A percentile compares a stretch with the other conserved stretches of the same genome.
phyloP scores from a whole-genome alignment of 37 sponge, comb jelly and placozoan genomes.

The Spongia lamella region DNA sequence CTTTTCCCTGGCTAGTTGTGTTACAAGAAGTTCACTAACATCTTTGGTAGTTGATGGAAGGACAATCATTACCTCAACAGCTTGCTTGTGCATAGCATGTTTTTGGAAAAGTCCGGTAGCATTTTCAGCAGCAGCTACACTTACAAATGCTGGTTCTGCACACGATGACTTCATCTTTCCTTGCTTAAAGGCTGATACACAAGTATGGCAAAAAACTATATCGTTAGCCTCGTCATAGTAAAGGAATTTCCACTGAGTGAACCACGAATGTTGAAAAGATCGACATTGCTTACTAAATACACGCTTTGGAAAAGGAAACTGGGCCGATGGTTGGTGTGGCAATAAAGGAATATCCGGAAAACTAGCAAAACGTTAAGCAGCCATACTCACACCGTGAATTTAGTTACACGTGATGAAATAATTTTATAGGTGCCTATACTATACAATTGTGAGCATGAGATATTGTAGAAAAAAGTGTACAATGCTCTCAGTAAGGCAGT shows the following conservation, averaged over 20 bases:
- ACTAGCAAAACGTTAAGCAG: too few relatives aligned
- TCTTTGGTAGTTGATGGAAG: conserved; percentile 62
- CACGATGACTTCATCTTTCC: conserved; percentile 36
- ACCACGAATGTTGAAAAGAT: too few relatives aligned
- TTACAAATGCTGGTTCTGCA: conserved; percentile 21
- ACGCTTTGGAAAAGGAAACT: too few relatives aligned
- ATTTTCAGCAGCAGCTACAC: conserved; percentile 60
- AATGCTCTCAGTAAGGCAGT: too few relatives aligned
- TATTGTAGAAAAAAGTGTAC: too few relatives aligned
- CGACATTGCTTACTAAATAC: too few relatives aligned
- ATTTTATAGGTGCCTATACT: too few relatives aligned
- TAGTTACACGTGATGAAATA: too few relatives aligned
- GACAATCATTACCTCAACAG: conserved; percentile 66
- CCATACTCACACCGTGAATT: too few relatives aligned
- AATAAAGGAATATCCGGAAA: too few relatives aligned
- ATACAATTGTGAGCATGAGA: too few relatives aligned
- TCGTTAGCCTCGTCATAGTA: conserved; percentile 48
- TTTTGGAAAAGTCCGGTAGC: conserved; percentile 70
- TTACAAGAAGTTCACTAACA: conserved; percentile 64
- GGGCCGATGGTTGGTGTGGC: too few relatives aligned
- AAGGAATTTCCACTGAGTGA: conserved; percentile 50
- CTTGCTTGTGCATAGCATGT: conserved; percentile 66
- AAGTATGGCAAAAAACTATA: conserved; percentile 61
- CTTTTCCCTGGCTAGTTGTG: conserved; percentile 57
- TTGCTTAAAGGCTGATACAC: conserved; percentile 35